Evolutionary conservation across 2,888 invertebrate genomes (phyloP), one percentile per base, ranked within the genome.

Genomic region (Linnaemya vulpina): DNA sequence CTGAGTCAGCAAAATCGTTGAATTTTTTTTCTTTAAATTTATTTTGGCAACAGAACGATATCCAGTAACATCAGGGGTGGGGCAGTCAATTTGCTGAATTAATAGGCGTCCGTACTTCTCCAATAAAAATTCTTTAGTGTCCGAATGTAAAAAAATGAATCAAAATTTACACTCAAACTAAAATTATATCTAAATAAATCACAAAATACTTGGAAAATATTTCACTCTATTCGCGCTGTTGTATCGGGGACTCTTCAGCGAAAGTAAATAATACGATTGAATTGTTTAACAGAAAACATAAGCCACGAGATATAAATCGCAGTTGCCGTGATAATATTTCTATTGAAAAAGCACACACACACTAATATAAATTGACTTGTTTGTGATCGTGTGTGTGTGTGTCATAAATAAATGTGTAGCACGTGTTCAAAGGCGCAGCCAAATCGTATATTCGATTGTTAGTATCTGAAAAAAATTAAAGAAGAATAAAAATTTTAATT

Each of bases 231-330:
- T 58, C 40, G 58, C 46, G 22, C 25, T 46, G 58, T 76, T 46
- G 68, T 78, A 55, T 25, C 25, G 15, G 55, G 63, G 68, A 68
- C 73, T 53, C 62, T 62, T 83, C 74, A 83, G 78, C 77, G 68
- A 68, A 68, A 68, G 17, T 74, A 77, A 74, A 74, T 5, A 5
- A 30, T 70, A 63, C 68, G 62, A 17, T 70, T 83, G 73, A 78
- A 78, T 73, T 83, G 68, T 60, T 78, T 78, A 74, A 55, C 43
- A 83, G 35, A 68, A 75, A 83, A 20, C 51, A 62, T 58, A 51
- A 46, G 17, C 40, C 25, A 55, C 30, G 15, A 78, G 53, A 43
- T 53, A 60, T 7, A 62, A 5, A 77, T 35, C 30, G 35, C 35
- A 46, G 35, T 67, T 20, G 35, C 53, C 67, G 35, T 67, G 65